Evolutionary conservation across 2,888 invertebrate genomes (phyloP).

Genomic region (Suillia variegata): DNA sequence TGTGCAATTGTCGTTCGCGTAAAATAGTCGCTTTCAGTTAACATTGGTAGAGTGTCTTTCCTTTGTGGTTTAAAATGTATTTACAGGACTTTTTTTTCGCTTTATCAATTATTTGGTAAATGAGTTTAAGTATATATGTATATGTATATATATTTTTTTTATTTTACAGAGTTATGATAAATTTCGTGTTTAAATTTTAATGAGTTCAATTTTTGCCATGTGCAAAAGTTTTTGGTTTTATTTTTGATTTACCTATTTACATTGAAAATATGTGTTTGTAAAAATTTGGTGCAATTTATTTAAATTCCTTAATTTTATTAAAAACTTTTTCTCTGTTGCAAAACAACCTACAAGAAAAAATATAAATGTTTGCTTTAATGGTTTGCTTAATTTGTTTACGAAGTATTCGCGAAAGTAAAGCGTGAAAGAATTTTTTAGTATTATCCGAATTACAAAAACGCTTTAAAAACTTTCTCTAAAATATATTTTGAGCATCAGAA

Average conservation of each 20-base stretch:
- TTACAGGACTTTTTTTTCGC: constrained; percentile 5
- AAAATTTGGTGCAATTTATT: not conserved
- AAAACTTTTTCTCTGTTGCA: not conserved
- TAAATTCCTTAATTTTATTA: not conserved
- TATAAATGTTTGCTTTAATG: too few relatives aligned
- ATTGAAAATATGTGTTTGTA: not conserved
- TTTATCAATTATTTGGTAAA: not conserved
- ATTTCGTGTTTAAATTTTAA: constrained; percentile 9
- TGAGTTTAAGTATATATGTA: too few relatives aligned
- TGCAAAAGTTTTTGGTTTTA: not conserved
- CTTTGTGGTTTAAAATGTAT: constrained; percentile 10
- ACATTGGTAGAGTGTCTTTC: constrained; percentile 15
- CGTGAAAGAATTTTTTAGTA: too few relatives aligned
- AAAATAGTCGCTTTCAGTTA: constrained; percentile 7
- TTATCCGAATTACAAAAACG: too few relatives aligned
- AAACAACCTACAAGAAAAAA: not conserved
- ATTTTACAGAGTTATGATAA: not conserved
- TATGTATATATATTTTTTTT: too few relatives aligned
- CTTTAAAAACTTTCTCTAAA: too few relatives aligned
- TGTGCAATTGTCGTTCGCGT: not conserved
- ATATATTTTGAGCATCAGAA: too few relatives aligned
- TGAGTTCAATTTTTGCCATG: not conserved
- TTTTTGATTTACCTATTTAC: not conserved
- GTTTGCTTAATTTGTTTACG: too few relatives aligned
- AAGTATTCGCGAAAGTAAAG: too few relatives aligned